These are phyloP conservation scores for Physocephala rufipes DNA, from an alignment of 2,888 invertebrate species.

Conservation along the genomic window DNA sequence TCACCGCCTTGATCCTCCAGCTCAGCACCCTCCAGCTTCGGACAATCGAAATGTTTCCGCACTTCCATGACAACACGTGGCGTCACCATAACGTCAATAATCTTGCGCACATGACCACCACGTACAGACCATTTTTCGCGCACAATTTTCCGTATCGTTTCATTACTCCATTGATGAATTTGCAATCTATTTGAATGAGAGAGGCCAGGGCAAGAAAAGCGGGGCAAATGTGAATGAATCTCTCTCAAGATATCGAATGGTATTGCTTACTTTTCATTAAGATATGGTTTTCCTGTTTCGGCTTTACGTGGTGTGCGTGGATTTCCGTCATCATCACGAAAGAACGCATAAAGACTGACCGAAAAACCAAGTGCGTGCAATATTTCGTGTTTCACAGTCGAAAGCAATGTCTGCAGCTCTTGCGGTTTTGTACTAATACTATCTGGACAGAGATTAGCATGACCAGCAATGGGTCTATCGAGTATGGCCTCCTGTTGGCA, in stretches of 20 bases:
- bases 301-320: constrained; percentile 83
- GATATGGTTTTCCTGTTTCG: constrained; percentile 87
- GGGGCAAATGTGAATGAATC: constrained; percentile 20
- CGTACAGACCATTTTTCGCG: constrained; percentile 81
- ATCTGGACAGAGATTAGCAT: constrained; percentile 97
- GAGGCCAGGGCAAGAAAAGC: constrained; percentile 29
- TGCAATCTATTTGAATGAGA: constrained; percentile 72
- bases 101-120: constrained; percentile 77
- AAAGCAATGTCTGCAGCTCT: constrained; percentile 88
- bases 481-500: constrained; percentile 95
- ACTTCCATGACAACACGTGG: constrained; percentile 89
- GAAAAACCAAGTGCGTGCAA: constrained; percentile 98
- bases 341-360: constrained; percentile 93
- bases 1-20: constrained; percentile 98
- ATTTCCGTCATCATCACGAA: constrained; percentile 84
- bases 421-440: constrained; percentile 91
- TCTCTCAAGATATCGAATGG: background rate
- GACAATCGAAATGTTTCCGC: constrained; percentile 86
- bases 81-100: constrained; percentile 89
- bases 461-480: constrained; percentile 98
- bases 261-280: constrained; percentile 83
- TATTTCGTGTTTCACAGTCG: constrained; percentile 98
- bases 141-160: constrained; percentile 81
- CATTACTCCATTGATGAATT: constrained; percentile 94
- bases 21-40: constrained; percentile 91